phyloP scores from a whole-genome alignment of 2,888 invertebrate species.

The Amblyteles armatorius region DNA sequence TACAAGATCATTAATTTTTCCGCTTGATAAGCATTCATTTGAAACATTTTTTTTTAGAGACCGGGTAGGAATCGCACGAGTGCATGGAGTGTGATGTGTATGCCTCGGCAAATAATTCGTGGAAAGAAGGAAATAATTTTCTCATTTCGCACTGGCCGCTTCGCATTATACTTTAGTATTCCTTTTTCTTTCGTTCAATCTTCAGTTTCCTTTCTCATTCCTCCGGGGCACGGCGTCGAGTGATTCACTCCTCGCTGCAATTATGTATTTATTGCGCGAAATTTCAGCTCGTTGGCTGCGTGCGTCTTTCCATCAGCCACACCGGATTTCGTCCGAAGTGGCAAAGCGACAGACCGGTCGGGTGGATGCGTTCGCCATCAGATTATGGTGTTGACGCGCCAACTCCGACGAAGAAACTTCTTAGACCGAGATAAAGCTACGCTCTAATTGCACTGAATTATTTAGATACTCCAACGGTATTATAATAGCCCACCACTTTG shows the following conservation, averaged over 20 bases:
- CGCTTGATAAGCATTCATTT: background rate
- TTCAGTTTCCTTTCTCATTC: conserved; percentile 14
- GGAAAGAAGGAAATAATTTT: conserved; percentile 48
- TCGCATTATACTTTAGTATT: background rate
- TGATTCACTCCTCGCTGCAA: conserved; percentile 74
- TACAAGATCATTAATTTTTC: background rate
- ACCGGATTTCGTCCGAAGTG: conserved; percentile 44
- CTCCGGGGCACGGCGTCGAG: conserved; percentile 28
- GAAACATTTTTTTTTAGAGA: conserved; percentile 27
- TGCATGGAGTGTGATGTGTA: background rate
- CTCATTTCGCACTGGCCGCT: conserved; percentile 11
- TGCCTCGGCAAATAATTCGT: conserved; percentile 26
- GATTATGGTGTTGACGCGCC: conserved; percentile 75
- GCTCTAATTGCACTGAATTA: conserved; percentile 70
- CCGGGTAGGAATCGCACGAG: background rate
- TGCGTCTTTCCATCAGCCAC: conserved; percentile 63
- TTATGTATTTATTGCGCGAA: conserved; percentile 81
- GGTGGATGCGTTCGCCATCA: conserved; percentile 76
- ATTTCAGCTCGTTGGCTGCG: conserved; percentile 70
- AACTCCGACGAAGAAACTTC: conserved; percentile 37
- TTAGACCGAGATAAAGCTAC: conserved; percentile 66
- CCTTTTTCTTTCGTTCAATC: conserved; percentile 27
- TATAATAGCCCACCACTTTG: conserved; percentile 7
- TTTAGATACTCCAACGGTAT: conserved; percentile 67
- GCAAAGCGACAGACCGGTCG: conserved; percentile 55